Evolutionary conservation across 2,888 invertebrate genomes (phyloP).

Genomic region (Scaptodrosophila latifasciaeformis): DNA sequence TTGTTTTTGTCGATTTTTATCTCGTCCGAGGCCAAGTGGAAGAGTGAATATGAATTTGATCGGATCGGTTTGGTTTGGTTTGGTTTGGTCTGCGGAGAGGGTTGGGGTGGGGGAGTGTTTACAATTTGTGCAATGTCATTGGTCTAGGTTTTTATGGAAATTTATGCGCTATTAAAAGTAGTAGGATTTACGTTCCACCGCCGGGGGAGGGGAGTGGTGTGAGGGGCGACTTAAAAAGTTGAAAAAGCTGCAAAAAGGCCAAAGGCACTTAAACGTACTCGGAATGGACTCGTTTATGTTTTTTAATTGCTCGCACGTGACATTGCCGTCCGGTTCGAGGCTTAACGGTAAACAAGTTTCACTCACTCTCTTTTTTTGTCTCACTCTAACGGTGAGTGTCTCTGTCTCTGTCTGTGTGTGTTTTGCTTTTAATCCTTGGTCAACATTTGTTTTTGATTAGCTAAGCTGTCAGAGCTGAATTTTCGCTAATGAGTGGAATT

Average conservation of each 20-base stretch:
- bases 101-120: no score
- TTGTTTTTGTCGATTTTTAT: no score
- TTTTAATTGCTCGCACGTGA: slow-evolving; percentile 60
- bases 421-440: slow-evolving; percentile 1
- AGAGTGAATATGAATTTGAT: no score
- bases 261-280: neutral
- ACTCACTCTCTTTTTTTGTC: neutral
- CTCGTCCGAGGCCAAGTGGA: no score
- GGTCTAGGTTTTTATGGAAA: slow-evolving; percentile 64
- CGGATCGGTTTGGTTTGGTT: no score
- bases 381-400: no score
- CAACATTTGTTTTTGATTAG: slow-evolving; percentile 31
- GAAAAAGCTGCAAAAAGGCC: no score
- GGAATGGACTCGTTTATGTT: slow-evolving; percentile 10
- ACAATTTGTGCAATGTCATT: slow-evolving; percentile 62
- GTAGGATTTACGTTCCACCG: no score
- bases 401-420: no score
- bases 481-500: slow-evolving; percentile 39
- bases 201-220: slow-evolving; percentile 37
- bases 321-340: neutral
- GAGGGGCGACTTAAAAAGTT: neutral
- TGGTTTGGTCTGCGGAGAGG: no score
- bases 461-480: slow-evolving; percentile 40
- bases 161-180: slow-evolving; percentile 67
- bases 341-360: slow-evolving; percentile 3